Evolutionary conservation across 2,797 vertebrate species (phyloP).

Genomic region (Cyclura pinguis): DNA sequence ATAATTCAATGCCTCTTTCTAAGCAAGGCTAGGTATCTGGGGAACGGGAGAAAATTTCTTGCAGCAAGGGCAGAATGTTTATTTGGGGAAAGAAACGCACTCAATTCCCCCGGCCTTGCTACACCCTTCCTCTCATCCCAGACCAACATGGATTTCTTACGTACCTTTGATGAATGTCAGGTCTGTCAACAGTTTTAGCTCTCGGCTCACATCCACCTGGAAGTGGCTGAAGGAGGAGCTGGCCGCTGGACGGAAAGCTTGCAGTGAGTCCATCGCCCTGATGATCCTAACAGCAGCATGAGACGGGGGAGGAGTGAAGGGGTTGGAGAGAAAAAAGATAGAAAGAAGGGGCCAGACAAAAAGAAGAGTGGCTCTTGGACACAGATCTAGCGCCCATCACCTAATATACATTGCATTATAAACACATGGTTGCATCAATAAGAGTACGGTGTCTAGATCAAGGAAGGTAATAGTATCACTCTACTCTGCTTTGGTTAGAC

Average conservation of each 20-base stretch:
- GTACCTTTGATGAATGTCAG: conserved; percentile 91
- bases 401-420: too few species aligned
- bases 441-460: too few species aligned
- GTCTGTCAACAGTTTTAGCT: conserved; percentile 87
- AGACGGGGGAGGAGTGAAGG: not conserved
- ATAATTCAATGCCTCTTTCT: too few species aligned
- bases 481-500: too few species aligned
- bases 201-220: conserved; percentile 90
- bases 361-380: not conserved
- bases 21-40: too few species aligned
- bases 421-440: not conserved
- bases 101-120: not conserved
- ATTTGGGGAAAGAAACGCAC: not conserved
- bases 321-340: rapidly evolving
- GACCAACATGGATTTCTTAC: not conserved
- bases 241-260: conserved; percentile 88
- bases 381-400: not conserved
- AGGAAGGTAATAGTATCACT: too few species aligned
- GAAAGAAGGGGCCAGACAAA: rapidly evolving
- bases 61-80: too few species aligned
- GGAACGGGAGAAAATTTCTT: too few species aligned
- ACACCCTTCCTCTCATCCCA: conserved; percentile 6
- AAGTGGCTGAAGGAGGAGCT: conserved; percentile 91
- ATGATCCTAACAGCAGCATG: conserved; percentile 80
- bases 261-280: conserved; percentile 90